Evolutionary conservation across 2,113 vertebrate genomes (phyloP).

Genomic region (Apteryx owenii): DNA sequence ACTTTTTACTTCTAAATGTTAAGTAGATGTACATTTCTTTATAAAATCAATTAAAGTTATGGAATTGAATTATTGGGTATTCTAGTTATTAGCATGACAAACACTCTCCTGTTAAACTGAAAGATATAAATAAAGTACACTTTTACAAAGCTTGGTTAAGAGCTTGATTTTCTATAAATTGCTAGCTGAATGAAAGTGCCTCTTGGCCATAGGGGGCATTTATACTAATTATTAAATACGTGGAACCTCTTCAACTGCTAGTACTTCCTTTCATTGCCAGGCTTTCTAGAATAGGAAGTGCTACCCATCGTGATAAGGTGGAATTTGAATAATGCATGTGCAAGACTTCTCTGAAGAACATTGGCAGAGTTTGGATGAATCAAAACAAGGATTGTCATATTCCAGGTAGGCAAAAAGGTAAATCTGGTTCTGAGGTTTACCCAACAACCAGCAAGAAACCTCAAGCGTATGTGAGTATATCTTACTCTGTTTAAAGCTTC

Average conservation of each 20-base stretch:
- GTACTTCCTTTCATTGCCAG: background rate
- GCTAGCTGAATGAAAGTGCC: background rate
- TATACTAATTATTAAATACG: background rate
- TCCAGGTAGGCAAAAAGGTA: background rate
- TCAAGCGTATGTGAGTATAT: background rate
- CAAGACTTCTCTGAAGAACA: background rate
- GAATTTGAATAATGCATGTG: background rate
- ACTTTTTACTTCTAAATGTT: conserved; percentile 9
- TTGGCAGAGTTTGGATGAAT: background rate
- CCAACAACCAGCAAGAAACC: background rate
- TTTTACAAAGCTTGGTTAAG: background rate
- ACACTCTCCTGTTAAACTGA: background rate
- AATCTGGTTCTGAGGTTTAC: background rate
- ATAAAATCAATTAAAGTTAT: conserved; percentile 55
- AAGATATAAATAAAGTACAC: background rate
- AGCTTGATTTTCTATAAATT: background rate
- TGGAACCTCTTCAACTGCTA: background rate
- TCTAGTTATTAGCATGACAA: background rate
- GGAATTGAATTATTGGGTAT: background rate
- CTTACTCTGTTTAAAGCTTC: background rate
- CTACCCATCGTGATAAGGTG: background rate
- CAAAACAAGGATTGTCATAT: background rate
- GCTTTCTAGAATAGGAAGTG: background rate
- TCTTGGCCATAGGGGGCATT: background rate
- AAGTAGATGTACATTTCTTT: conserved; percentile 57